phyloP scores from a whole-genome alignment of 2,113 vertebrate species.

The Elachura formosa region DNA sequence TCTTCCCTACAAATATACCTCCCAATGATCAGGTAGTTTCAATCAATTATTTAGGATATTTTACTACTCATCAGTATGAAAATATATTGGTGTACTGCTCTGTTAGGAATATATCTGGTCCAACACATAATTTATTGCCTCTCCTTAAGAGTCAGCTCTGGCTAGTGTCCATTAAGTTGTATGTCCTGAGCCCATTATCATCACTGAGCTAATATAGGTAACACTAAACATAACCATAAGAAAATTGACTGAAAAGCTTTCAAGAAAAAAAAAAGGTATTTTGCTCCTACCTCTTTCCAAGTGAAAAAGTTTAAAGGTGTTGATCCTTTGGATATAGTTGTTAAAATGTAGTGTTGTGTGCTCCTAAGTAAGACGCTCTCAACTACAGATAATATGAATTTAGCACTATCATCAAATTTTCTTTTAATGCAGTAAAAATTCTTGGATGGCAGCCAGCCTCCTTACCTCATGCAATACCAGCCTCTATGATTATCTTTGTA shows the following conservation, averaged over 20 bases:
- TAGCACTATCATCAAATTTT: not conserved
- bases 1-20: not conserved
- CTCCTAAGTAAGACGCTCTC: not conserved
- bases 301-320: not conserved
- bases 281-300: not conserved
- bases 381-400: not conserved
- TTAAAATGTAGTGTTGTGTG: not conserved
- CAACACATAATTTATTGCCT: not conserved
- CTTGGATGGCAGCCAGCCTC: not conserved
- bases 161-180: not conserved
- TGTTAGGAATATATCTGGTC: not conserved
- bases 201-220: not conserved
- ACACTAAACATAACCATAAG: not conserved
- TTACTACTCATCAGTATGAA: not conserved
- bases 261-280: not conserved
- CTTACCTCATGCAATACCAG: not conserved
- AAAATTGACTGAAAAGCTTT: not conserved
- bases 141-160: not conserved
- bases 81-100: not conserved
- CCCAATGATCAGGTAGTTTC: not conserved
- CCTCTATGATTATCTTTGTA: not conserved
- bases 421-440: not conserved
- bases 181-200: not conserved
- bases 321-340: not conserved
- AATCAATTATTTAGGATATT: not conserved